Evolutionary conservation across 2,113 vertebrate species (phyloP).

Genomic region (Pelobates fuscus): DNA sequence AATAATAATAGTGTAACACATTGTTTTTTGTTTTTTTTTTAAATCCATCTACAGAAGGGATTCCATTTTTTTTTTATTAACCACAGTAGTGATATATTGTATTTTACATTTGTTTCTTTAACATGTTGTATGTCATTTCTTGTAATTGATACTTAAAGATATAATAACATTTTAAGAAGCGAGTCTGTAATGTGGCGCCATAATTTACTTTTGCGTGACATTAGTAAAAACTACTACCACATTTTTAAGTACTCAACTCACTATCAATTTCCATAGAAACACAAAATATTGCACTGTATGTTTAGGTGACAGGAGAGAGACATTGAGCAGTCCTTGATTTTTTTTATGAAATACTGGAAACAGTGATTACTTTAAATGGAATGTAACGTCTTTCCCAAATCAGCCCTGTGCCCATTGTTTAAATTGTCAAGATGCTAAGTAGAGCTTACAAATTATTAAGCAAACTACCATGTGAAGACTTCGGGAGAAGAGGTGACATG

Average conservation of each 20-base stretch:
- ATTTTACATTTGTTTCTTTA: too few species aligned
- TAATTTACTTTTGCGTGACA: not conserved
- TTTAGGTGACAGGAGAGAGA: not conserved
- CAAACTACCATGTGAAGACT: constrained; percentile 9
- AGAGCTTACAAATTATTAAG: constrained; percentile 10
- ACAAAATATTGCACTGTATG: not conserved
- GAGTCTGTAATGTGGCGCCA: too few species aligned
- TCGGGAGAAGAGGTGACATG: not conserved
- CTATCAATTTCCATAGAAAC: not conserved
- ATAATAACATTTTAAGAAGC: too few species aligned
- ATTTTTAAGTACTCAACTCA: not conserved
- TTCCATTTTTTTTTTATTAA: too few species aligned
- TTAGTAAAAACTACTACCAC: not conserved
- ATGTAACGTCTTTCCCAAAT: not conserved
- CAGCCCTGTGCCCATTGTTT: constrained; percentile 9
- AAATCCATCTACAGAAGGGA: too few species aligned
- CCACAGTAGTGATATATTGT: too few species aligned
- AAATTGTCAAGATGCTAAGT: not conserved
- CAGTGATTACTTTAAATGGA: not conserved
- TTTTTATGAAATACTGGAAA: not conserved
- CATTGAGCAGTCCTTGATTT: not conserved
- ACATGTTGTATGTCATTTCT: too few species aligned
- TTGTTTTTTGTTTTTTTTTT: too few species aligned
- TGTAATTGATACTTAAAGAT: too few species aligned
- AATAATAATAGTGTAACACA: too few species aligned